A percentile compares a stretch with the other conserved stretches of the same genome.
Evolutionary conservation across 2,113 vertebrate species (phyloP).

Genomic region (Corynorhinus townsendii): DNA sequence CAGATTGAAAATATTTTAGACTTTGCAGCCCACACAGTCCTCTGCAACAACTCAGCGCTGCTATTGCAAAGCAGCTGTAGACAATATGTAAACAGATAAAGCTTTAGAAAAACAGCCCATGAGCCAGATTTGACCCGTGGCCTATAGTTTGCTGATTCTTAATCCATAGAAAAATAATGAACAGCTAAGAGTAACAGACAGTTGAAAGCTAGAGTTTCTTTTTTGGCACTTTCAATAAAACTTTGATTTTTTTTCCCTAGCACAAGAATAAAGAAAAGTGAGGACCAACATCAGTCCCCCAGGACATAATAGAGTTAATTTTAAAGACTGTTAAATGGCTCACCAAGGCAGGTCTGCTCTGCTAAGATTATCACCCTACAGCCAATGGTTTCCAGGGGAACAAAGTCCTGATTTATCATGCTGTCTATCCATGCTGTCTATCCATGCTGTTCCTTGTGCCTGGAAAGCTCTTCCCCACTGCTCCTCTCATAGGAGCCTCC

Average conservation of each 20-base stretch:
- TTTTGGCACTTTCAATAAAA: neutral
- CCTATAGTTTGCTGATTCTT: neutral
- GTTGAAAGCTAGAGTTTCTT: neutral
- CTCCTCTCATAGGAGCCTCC: neutral
- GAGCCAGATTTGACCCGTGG: neutral
- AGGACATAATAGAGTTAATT: neutral
- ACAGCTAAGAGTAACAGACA: neutral
- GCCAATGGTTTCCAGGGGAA: neutral
- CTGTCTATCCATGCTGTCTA: no score
- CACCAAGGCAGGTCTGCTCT: neutral
- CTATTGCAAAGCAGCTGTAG: neutral
- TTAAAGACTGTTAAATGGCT: neutral
- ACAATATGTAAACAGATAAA: neutral
- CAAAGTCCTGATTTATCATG: neutral
- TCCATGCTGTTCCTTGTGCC: neutral
- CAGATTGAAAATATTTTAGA: neutral
- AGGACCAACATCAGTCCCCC: neutral
- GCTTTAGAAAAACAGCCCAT: neutral
- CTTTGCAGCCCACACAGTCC: neutral
- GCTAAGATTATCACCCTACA: neutral
- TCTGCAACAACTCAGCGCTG: neutral
- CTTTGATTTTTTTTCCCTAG: neutral
- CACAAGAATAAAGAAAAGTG: neutral
- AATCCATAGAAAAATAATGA: neutral
- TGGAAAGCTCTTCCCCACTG: neutral